These are phyloP conservation scores for Philhelius pedissequus DNA, from an alignment of 2,888 invertebrate genomes.

Conservation along the genomic window DNA sequence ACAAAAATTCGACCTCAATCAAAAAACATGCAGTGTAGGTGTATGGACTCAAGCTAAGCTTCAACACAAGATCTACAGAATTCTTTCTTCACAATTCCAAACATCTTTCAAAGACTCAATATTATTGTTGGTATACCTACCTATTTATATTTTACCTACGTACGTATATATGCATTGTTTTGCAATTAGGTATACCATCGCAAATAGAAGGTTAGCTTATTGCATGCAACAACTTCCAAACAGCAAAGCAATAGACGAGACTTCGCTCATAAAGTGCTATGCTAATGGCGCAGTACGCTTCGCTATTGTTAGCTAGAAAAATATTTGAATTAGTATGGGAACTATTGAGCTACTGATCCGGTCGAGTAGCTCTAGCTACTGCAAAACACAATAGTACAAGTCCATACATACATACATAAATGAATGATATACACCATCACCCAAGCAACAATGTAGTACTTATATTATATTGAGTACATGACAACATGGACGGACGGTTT, in stretches of 20 bases:
- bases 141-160: no score
- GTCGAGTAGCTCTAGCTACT: slow-evolving; percentile 44
- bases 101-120: slow-evolving; percentile 29
- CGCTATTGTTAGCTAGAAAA: slow-evolving; percentile 10
- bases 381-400: slow-evolving; percentile 9
- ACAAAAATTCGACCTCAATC: not conserved
- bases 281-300: slow-evolving; percentile 35
- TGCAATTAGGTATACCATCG: slow-evolving; percentile 42
- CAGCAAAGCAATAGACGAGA: slow-evolving; percentile 10
- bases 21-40: not conserved
- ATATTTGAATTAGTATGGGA: slow-evolving; percentile 44
- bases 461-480: not conserved
- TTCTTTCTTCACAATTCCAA: slow-evolving; percentile 30
- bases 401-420: not conserved
- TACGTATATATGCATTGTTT: slow-evolving; percentile 49
- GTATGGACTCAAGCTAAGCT: not conserved
- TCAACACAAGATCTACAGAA: not conserved
- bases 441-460: not conserved
- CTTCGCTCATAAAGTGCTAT: slow-evolving; percentile 22
- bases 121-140: not conserved
- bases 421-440: not conserved
- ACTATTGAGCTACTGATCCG: slow-evolving; percentile 53
- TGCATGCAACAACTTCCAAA: slow-evolving; percentile 44
- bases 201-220: slow-evolving; percentile 54
- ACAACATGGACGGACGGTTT: not conserved